A percentile compares a stretch with the other conserved stretches of the same genome.
Evolutionary conservation across 2,113 vertebrate genomes (phyloP).

Genomic region (Tretioscincus oriximinensis): DNA sequence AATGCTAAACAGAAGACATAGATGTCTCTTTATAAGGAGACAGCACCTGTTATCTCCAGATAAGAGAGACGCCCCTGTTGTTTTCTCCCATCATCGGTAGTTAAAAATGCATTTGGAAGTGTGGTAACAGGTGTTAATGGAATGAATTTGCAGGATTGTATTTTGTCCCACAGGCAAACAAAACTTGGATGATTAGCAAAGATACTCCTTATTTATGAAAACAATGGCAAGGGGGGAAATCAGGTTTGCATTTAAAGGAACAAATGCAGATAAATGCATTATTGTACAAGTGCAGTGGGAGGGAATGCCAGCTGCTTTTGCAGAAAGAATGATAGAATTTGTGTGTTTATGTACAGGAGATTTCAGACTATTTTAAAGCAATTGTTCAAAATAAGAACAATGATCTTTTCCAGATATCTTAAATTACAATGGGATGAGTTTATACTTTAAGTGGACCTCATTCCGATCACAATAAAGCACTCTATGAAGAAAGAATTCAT

Average conservation of each 20-base stretch:
- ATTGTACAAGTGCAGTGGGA: not conserved
- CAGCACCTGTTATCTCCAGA: constrained; percentile 23
- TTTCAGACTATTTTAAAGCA: not conserved
- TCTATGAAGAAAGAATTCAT: no score
- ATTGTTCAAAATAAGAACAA: not conserved
- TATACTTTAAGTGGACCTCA: not conserved
- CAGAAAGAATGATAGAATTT: rapidly evolving
- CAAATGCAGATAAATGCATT: not conserved
- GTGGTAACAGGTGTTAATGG: constrained; percentile 20
- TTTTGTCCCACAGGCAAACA: constrained; percentile 6
- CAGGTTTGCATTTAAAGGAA: not conserved
- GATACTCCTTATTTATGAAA: constrained; percentile 4
- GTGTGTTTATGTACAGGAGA: not conserved
- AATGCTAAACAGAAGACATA: constrained; percentile 9
- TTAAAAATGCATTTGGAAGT: constrained; percentile 26
- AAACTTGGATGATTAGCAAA: constrained; percentile 1
- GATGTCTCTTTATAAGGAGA: not conserved
- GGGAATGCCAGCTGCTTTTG: rapidly evolving
- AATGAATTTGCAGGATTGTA: constrained; percentile 20
- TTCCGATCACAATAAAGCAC: no score
- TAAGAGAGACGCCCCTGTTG: constrained; percentile 12
- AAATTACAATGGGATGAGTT: not conserved
- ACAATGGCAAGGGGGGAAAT: not conserved
- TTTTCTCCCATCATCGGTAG: constrained; percentile 3
- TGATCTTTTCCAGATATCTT: not conserved